Evolutionary conservation across 1,140 invertebrate genomes (phyloP).

Genomic region (Cardiocondyla obscurior): DNA sequence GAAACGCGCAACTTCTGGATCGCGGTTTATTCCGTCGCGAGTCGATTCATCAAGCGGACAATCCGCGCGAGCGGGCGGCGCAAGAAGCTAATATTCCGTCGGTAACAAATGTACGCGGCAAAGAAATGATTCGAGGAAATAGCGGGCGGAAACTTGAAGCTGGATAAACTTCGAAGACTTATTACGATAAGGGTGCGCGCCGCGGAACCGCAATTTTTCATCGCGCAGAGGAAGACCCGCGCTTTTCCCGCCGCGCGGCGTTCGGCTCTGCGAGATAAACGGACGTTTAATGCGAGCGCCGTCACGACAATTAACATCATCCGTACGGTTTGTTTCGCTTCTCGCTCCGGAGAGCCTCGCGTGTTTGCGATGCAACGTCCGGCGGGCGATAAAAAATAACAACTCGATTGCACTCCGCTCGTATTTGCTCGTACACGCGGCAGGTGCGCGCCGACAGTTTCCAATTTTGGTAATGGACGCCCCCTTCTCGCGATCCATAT

Average conservation of each 20-base stretch:
- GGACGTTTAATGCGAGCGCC: background rate
- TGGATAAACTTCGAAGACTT: constrained; percentile 46
- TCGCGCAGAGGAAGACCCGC: constrained; percentile 14
- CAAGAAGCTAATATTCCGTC: constrained; percentile 48
- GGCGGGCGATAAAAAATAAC: constrained; percentile 15
- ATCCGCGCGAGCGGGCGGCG: constrained; percentile 35
- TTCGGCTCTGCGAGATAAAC: constrained; percentile 56
- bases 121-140: constrained; percentile 45
- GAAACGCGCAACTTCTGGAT: constrained; percentile 24
- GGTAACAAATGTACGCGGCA: constrained; percentile 45
- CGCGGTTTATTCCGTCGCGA: constrained; percentile 38
- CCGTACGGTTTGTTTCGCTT: background rate
- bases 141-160: constrained; percentile 28
- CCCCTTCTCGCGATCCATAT: background rate
- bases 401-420: constrained; percentile 53
- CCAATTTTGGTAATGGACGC: constrained; percentile 52
- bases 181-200: constrained; percentile 14
- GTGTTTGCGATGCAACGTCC: constrained; percentile 13
- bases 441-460: constrained; percentile 30
- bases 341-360: background rate
- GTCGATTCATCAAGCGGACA: constrained; percentile 50
- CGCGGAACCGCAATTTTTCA: constrained; percentile 23
- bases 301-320: constrained; percentile 55
- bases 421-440: constrained; percentile 20
- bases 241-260: constrained; percentile 56